Evolutionary conservation across 1,140 invertebrate genomes (phyloP).

Genomic region (Potamilus streckersoni): DNA sequence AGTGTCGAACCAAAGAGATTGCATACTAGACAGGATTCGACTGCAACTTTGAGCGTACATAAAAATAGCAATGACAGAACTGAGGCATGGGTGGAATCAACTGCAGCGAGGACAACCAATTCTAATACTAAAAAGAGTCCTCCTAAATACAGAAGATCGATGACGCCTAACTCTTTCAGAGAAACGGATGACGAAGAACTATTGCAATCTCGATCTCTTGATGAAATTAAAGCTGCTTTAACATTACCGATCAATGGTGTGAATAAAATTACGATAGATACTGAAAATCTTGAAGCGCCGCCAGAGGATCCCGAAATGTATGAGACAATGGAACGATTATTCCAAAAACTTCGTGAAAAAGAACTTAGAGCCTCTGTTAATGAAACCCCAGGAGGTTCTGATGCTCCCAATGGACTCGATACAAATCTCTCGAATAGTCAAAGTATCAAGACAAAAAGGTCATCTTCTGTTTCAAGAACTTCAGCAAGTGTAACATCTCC

Average conservation of each 20-base stretch:
- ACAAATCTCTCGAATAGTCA: constrained; percentile 37
- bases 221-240: constrained; percentile 57
- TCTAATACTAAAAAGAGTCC: constrained; percentile 26
- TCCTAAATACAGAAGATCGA: constrained; percentile 36
- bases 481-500: not conserved
- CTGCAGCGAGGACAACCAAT: constrained; percentile 33
- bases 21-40: not conserved
- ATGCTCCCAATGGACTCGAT: constrained; percentile 30
- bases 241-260: constrained; percentile 48
- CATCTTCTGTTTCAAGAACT: constrained; percentile 16
- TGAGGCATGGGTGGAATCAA: constrained; percentile 57
- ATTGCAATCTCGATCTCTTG: constrained; percentile 44
- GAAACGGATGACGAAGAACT: constrained; percentile 31
- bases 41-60: too few species aligned
- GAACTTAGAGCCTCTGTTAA: constrained; percentile 56
- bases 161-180: constrained; percentile 50
- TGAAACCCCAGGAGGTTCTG: constrained; percentile 46
- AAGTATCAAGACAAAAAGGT: constrained; percentile 34
- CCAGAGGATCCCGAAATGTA: constrained; percentile 61
- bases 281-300: constrained; percentile 44
- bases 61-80: constrained; percentile 37
- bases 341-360: constrained; percentile 53
- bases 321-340: constrained; percentile 57
- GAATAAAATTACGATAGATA: constrained; percentile 26
- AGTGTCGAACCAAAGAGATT: constrained; percentile 37